Base-by-base conservation (phyloP, 2,888 invertebrate genomes). In the Sabatieria punctata region DNA sequence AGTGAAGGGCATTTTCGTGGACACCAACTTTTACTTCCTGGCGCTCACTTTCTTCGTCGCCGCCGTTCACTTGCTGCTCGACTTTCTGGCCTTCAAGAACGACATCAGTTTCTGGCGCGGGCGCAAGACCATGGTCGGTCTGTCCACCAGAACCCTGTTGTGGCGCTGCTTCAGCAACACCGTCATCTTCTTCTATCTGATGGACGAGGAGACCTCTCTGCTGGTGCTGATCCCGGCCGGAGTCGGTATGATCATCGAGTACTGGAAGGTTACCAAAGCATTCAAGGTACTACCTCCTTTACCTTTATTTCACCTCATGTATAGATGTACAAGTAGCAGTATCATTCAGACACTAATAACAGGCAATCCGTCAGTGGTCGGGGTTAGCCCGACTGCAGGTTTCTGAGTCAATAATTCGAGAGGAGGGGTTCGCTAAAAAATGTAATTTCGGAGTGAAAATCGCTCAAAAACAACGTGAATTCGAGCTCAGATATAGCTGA, bases 1-100 rank as follows among this genome's bases (percentile, higher is more conserved):
- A 72, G 80, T 61, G 42, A 60, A 59, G 37, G 83, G 85, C 43
- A 82, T 97, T 57, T 89, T 95, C 69, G 82, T 85, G 0, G 93
- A 93, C 61, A 93, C 91, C 0, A 93, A 91, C 67, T 73, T 93
- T 37, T 86, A 85, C 66, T 74, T 97, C 49, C 70, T 95, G 38
- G 80, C 84, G 55, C 77, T 83, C 46, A 95, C 95, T 1, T 78
- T 95, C 55, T 73, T 83, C 58, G 82, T 95, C 54, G 83, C 88
- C 33, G 82, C 86, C 55, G 74, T 85, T 61, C 95, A 95, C 75
- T 88, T 93, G 51, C 70, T 95, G 36, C 86, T 97, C 63, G 95
- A 97, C 67, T 86, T 95, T 64, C 72, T 97, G 45, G 88, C 95
- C 0, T 91, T 97, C 66, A 97, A 95, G 74, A 93, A 91, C 66